Percentiles rank a stretch among this genome's conserved stretches.
Evolutionary conservation across 2,113 vertebrate species (phyloP).

Genomic region (Phrynosoma blainvillii): DNA sequence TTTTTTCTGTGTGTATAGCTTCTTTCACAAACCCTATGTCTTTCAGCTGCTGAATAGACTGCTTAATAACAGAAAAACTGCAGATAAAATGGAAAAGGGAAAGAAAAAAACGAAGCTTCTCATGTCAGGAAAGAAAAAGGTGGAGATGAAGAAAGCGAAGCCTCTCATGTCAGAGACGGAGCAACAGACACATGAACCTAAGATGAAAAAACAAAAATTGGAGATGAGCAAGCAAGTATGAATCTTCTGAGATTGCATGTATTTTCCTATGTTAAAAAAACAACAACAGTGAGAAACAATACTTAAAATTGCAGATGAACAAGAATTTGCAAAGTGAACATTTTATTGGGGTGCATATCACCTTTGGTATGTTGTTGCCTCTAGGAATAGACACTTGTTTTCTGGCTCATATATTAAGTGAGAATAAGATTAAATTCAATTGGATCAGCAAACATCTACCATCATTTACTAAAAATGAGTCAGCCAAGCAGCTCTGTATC

Average conservation of each 20-base stretch:
- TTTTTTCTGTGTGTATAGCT: not conserved
- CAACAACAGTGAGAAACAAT: not conserved
- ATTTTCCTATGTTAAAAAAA: not conserved
- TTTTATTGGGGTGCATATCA: not conserved
- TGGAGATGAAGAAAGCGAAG: conserved; percentile 57
- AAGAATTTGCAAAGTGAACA: not conserved
- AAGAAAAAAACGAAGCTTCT: conserved; percentile 60
- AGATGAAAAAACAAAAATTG: conserved; percentile 10
- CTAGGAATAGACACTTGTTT: not conserved
- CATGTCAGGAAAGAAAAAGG: not conserved
- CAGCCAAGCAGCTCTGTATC: not conserved
- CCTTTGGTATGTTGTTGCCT: rapidly evolving
- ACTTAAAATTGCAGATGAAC: not conserved
- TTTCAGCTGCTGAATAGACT: conserved; percentile 50
- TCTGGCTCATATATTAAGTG: rapidly evolving
- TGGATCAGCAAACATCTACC: not conserved
- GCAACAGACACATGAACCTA: not conserved
- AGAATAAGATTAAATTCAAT: not conserved
- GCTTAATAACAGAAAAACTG: conserved; percentile 52
- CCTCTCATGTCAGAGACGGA: rapidly evolving
- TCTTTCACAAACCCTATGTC: not conserved
- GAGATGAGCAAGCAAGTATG: conserved; percentile 54
- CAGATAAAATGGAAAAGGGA: conserved; percentile 41
- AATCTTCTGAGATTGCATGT: not conserved
- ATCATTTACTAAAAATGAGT: no score